Evolutionary conservation across 2,797 vertebrate species (phyloP), one percentile per base, ranked within the genome.

Genomic region (Botia kubotai): DNA sequence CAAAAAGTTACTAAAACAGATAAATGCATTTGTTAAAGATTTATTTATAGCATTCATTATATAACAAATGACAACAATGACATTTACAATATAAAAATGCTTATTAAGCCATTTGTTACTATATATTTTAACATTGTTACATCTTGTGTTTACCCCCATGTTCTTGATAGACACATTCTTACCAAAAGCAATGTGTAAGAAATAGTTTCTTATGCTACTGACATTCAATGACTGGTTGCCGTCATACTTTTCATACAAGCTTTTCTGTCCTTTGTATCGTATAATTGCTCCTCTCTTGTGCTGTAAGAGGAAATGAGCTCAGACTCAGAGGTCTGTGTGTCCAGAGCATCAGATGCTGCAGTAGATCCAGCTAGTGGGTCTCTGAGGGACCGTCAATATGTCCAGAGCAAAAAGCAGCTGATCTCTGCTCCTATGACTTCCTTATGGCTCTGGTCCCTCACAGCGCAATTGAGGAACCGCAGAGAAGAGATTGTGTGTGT

Each of bases 371-470:
- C 43, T 67, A 26, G 69, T 65, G 50, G 69, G 48, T 60, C 81
- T 82, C 75, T 0, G 10, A 82, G 69, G 75, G 11, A 43, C 52
- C 4, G 52, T 82, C 50, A 77, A 65, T 48, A 36, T 77, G 69
- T 77, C 13, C 23, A 52, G 48, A 62, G 29, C 33, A 46, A 82
- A 77, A 46, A 77, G 13, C 60, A 50, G 16, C 23, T 33, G 1
- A 16, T 67, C 36, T 65, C 55, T 67, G 7, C 36, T 46, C 66
- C 17, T 11, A 5, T 69, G 53, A 70, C 60, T 72, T 58, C 6
- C 23, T 52, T 10, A 46, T 46, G 12, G 26, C 74, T 63, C 29
- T 65, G 46, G 17, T 72, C 62, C 68, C 72, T 63, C 46, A 11
- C 68, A 72, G 77, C 46, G 69, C 52, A 33, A 69, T 43, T 26